Evolutionary conservation across 2,113 vertebrate genomes (phyloP).

Genomic region (Lagopus muta): DNA sequence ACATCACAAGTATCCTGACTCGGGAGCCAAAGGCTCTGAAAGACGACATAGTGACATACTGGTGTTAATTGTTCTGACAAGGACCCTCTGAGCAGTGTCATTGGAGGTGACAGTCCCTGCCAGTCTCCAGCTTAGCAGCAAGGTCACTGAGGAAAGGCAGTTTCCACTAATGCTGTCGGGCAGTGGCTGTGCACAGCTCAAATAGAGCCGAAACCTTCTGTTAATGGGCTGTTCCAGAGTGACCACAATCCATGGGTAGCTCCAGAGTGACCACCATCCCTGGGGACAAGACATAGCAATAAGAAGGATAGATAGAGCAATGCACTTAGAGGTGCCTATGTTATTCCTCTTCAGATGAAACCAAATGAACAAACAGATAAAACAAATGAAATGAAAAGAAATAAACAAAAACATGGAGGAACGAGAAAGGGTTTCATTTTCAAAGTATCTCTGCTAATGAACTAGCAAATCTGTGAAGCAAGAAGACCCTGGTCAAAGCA

Average conservation of each 20-base stretch:
- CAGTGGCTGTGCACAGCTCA: not conserved
- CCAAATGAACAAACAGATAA: too few relatives aligned
- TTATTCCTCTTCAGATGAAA: not conserved
- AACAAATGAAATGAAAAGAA: not conserved
- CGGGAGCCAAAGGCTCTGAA: not conserved
- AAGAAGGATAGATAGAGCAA: not conserved
- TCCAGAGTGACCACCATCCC: not conserved
- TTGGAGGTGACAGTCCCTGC: constrained; percentile 64
- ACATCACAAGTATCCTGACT: not conserved
- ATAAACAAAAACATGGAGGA: not conserved
- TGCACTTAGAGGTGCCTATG: not conserved
- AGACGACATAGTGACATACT: constrained; percentile 1
- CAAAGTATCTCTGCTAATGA: not conserved
- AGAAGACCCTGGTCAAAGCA: not conserved
- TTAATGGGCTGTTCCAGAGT: not conserved
- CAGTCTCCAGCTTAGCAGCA: constrained; percentile 66
- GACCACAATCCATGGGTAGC: not conserved
- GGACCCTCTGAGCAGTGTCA: constrained; percentile 72
- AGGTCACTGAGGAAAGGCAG: constrained; percentile 65
- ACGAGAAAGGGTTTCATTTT: not conserved
- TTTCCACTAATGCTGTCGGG: constrained; percentile 59
- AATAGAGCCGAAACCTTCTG: not conserved
- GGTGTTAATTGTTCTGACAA: constrained; percentile 70
- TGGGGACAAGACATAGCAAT: not conserved
- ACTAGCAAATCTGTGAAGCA: not conserved